Evolutionary conservation across 2,113 vertebrate species (phyloP).

Genomic region (Emberiza fucata): DNA sequence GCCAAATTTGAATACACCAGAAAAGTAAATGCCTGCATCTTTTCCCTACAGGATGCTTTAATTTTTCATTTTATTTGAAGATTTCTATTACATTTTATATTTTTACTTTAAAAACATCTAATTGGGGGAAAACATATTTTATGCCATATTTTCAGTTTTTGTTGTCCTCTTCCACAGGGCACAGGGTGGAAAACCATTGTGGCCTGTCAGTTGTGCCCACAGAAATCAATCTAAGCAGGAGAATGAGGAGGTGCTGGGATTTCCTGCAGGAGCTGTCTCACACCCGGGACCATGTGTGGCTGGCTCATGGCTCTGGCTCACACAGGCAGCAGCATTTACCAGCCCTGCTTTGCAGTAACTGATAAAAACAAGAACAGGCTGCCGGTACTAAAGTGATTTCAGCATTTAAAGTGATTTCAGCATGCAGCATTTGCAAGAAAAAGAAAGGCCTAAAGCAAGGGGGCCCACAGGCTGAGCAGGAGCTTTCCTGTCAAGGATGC

Average conservation of each 20-base stretch:
- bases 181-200: background rate
- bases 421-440: no score
- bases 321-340: background rate
- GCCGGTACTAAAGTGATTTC: no score
- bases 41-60: background rate
- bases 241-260: background rate
- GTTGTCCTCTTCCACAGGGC: background rate
- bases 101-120: background rate
- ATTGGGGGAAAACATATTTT: background rate
- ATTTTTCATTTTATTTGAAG: background rate
- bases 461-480: no score
- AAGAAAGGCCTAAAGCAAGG: no score
- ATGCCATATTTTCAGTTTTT: background rate
- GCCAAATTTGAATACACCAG: background rate
- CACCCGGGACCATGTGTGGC: accelerated
- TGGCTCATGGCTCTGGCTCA: background rate
- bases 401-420: no score
- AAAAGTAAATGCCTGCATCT: background rate
- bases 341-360: background rate
- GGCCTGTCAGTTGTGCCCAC: background rate
- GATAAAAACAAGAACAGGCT: no score
- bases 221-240: background rate
- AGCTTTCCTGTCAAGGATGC: no score
- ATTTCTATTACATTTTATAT: background rate
- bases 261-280: background rate